Conservation (phyloP, 2,797 vertebrate genomes). For the Chrosomus eos region DNA sequence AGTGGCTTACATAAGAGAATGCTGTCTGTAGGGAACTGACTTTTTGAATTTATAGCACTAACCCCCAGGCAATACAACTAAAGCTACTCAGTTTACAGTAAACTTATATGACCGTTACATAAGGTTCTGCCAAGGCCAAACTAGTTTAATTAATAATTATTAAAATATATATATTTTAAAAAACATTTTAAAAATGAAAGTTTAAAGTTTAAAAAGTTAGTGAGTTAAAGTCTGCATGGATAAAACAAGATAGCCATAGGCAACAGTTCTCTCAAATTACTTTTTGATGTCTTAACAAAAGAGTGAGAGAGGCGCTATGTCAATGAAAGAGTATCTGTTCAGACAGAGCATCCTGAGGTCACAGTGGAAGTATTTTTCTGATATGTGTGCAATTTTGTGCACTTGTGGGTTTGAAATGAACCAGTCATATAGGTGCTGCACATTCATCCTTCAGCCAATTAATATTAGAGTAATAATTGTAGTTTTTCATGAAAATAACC, state of each 20-base stretch:
- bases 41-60: background rate
- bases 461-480: background rate
- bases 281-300: constrained; percentile 40
- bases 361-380: background rate
- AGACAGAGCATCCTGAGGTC: background rate
- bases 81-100: constrained; percentile 6
- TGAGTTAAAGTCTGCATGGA: background rate
- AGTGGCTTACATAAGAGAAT: background rate
- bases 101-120: constrained; percentile 33
- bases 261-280: constrained; percentile 1
- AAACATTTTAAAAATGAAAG: background rate
- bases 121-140: background rate
- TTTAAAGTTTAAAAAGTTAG: background rate
- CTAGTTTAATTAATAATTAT: background rate
- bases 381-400: background rate
- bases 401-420: background rate
- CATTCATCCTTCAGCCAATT: background rate
- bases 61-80: background rate
- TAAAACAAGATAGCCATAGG: constrained; percentile 19
- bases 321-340: constrained; percentile 11
- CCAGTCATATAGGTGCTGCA: background rate
- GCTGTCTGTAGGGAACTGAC: constrained; percentile 1
- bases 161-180: background rate
- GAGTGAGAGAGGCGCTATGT: background rate
- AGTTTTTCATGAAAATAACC: background rate